Evolutionary conservation across 1,140 invertebrate species (phyloP), one percentile per base, ranked within the genome.

Genomic region (Sipha flava): DNA sequence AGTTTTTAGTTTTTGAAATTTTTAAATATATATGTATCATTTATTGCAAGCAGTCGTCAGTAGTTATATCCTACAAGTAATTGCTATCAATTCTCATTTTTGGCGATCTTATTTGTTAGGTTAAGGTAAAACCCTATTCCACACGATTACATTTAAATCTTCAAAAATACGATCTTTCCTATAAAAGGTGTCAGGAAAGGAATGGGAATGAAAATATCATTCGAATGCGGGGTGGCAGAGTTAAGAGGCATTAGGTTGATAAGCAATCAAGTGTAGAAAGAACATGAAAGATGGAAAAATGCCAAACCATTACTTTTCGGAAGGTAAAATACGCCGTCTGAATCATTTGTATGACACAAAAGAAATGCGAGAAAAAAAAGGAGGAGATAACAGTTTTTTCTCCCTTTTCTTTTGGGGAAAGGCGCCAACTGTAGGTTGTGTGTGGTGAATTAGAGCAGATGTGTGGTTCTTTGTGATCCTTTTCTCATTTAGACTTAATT

Each of bases 261-360:
- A 54, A 77, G 73, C 47, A 59, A 77, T 77, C 73, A 43, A 77
- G 73, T 40, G 49, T 37, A 21, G 21, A 43, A 16, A 26, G 34
- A 77, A 59, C 31, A 57, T n/a, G 29, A 43, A 59, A 77, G 14
- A 21, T 77, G 73, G 73, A 21, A 59, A 77, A 57, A 59, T 2
- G 73, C 73, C 73, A 26, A 59, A 52, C 37, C 52, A 77, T 57
- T 77, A 73, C 70, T 77, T 57, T 21, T 40, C 73, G 7, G 34
- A 37, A 77, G 73, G 73, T 77, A 59, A 57, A 59, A 57, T 37
- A 54, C 49, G 47, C 49, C n/a, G 47, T 21, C 21, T 16, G 49
- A 77, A 77, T 77, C 73, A 77, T 57, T 77, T 77, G 49, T 57
- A 77, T 77, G 73, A 57, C 73, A 77, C 34, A 59, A 57, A 77